These are phyloP conservation scores for Astreopora myriophthalma DNA, from an alignment of 64 coral and sea anemone species.

Conservation along the genomic window DNA sequence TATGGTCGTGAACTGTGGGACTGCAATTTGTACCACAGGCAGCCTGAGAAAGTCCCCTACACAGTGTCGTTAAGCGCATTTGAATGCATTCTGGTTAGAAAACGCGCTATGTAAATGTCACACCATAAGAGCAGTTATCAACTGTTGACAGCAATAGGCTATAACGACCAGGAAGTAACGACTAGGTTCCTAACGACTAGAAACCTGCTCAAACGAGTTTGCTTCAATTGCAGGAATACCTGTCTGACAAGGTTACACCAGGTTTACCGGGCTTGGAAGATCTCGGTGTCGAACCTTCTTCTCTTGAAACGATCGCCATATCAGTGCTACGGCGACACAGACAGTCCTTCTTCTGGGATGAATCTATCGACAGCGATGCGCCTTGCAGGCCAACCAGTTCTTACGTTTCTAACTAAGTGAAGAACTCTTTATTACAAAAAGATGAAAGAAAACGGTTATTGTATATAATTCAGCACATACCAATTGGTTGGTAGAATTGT, in stretches of 20 bases:
- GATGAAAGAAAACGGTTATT: background rate
- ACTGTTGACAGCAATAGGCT: too few species aligned
- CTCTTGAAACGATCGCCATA: conserved; percentile 84
- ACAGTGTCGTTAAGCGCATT: too few species aligned
- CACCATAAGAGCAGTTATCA: too few species aligned
- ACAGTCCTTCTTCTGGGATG: conserved; percentile 86
- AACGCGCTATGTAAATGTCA: too few species aligned
- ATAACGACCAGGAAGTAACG: too few species aligned
- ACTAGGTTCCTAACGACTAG: background rate
- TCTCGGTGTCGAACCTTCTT: conserved; percentile 72
- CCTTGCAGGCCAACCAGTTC: conserved; percentile 86
- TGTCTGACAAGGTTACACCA: conserved; percentile 64
- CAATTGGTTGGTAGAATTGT: background rate
- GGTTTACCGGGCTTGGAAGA: conserved; percentile 89
- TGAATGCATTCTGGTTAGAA: too few species aligned
- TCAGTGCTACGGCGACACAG: conserved; percentile 91
- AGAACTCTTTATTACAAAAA: background rate
- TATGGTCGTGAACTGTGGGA: too few species aligned
- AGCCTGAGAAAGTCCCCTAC: too few species aligned
- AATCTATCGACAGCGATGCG: conserved; percentile 94
- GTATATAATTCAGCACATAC: background rate
- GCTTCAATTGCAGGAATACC: conserved; percentile 78
- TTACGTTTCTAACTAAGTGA: conserved; percentile 21
- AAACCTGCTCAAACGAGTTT: background rate
- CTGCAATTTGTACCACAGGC: too few species aligned